Evolutionary conservation across 2,888 invertebrate species (phyloP).

Genomic region (Onchidella celtica): DNA sequence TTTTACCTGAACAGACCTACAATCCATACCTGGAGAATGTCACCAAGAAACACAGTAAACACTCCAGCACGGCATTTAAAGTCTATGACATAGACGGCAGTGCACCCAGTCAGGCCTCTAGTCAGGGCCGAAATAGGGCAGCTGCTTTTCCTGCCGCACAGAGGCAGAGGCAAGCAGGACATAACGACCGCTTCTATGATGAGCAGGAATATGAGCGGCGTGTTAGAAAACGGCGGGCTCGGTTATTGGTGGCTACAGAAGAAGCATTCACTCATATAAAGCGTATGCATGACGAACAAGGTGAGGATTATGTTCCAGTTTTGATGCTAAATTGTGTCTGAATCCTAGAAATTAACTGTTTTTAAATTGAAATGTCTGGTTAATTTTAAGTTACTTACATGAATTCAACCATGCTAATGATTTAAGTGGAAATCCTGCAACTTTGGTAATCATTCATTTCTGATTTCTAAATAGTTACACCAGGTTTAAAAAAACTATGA

Average conservation of each 20-base stretch:
- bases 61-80: conserved; percentile 83
- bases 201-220: conserved; percentile 97
- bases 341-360: too few species aligned
- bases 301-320: conserved; percentile 30
- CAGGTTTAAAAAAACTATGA: too few species aligned
- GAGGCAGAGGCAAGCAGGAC: conserved; percentile 90
- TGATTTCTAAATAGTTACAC: too few species aligned
- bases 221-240: conserved; percentile 93
- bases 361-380: too few species aligned
- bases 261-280: conserved; percentile 99
- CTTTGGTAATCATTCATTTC: too few species aligned
- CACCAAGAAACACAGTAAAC: conserved; percentile 68
- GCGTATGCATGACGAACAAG: conserved; percentile 84
- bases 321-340: too few species aligned
- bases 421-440: too few species aligned
- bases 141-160: conserved; percentile 87
- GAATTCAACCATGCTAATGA: too few species aligned
- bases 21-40: conserved; percentile 88
- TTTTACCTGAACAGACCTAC: conserved; percentile 90
- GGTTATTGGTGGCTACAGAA: conserved; percentile 95
- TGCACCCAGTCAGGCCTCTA: conserved; percentile 59
- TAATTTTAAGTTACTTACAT: too few species aligned
- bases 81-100: conserved; percentile 96
- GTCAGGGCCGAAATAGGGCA: conserved; percentile 73
- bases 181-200: conserved; percentile 97